These are phyloP conservation scores for Hetaerina titia DNA, from an alignment of 2,888 invertebrate genomes.

Conservation along the genomic window DNA sequence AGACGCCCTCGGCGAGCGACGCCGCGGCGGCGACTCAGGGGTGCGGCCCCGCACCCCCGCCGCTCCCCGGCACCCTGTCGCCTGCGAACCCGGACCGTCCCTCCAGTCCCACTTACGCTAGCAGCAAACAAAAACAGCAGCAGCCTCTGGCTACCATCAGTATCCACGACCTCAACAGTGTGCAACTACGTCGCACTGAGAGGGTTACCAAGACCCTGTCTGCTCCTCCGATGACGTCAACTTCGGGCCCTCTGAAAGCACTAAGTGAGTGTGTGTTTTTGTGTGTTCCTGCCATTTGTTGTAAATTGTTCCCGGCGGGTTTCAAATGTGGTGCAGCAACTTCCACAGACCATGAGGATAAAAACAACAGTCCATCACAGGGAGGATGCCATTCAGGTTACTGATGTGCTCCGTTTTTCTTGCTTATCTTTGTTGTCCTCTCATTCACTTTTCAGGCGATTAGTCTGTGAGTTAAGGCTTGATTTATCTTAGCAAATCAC, in stretches of 20 bases:
- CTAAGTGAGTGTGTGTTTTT: slow-evolving; percentile 60
- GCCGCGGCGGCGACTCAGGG: slow-evolving; percentile 66
- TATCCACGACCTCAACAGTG: slow-evolving; percentile 91
- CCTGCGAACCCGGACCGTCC: slow-evolving; percentile 73
- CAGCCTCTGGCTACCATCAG: slow-evolving; percentile 93
- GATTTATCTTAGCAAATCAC: not conserved
- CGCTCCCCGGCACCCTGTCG: slow-evolving; percentile 68
- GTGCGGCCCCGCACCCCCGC: slow-evolving; percentile 72
- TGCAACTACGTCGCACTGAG: slow-evolving; percentile 87
- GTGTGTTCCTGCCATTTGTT: slow-evolving; percentile 64
- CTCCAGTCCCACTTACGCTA: slow-evolving; percentile 75
- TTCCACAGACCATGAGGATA: slow-evolving; percentile 53
- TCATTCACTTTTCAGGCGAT: not conserved
- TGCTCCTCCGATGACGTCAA: slow-evolving; percentile 80
- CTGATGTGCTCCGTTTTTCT: slow-evolving; percentile 43
- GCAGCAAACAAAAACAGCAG: slow-evolving; percentile 77
- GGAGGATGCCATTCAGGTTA: slow-evolving; percentile 54
- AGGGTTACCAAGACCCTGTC: slow-evolving; percentile 90
- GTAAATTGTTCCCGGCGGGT: slow-evolving; percentile 56
- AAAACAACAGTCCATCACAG: slow-evolving; percentile 43
- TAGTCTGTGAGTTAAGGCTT: not conserved
- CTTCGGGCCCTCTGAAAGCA: slow-evolving; percentile 26
- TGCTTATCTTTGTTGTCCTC: slow-evolving; percentile 7
- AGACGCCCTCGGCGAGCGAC: slow-evolving; percentile 72
- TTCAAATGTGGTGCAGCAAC: slow-evolving; percentile 30